Conservation (phyloP, 2,888 invertebrate species). For the Heliconius cydno region DNA sequence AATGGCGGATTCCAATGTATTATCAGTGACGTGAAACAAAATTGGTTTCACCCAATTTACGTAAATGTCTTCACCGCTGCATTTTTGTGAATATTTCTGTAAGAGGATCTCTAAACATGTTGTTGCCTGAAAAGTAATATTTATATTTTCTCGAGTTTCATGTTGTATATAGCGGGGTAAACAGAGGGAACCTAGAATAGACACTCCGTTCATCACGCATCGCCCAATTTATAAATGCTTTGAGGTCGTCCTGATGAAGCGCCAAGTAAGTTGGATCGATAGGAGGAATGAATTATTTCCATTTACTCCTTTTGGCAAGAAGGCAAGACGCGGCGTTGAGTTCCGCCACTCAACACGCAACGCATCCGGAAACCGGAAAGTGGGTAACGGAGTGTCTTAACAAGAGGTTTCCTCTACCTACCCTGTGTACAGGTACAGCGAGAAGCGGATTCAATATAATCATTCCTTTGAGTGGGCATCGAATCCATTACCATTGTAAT, state of each 20-base stretch:
- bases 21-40: conserved; percentile 48
- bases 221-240: neutral
- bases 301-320: no score
- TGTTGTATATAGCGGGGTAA: neutral
- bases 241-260: neutral
- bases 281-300: no score
- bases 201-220: neutral
- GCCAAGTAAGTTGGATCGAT: neutral
- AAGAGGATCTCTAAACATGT: conserved; percentile 61
- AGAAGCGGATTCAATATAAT: no score
- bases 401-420: neutral
- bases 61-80: conserved; percentile 46
- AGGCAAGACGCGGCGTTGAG: neutral
- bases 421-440: no score
- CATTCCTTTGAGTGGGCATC: no score
- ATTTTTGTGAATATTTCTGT: conserved; percentile 51
- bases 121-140: conserved; percentile 55
- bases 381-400: neutral
- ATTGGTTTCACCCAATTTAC: conserved; percentile 57
- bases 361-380: neutral
- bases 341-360: neutral
- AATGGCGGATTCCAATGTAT: conserved; percentile 51
- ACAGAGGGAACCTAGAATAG: neutral
- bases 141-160: neutral
- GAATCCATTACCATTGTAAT: no score